Percentiles rank a stretch among this genome's conserved stretches.
These are phyloP conservation scores for Zaprionus capensis DNA, from an alignment of 1,140 invertebrate species.

Conservation along the genomic window DNA sequence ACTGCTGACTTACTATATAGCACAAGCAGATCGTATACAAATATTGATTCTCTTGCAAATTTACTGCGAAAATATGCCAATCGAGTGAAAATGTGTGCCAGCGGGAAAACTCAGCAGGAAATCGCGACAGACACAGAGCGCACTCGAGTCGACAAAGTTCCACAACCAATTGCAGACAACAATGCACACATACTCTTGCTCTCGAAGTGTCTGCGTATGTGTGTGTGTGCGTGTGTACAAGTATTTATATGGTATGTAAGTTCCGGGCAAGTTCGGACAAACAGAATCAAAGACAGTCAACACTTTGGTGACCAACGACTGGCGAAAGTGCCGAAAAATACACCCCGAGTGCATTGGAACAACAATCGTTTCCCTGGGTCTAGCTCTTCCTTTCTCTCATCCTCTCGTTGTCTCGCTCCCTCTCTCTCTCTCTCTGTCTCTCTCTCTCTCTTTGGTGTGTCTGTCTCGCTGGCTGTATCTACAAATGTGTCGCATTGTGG, in stretches of 20 bases:
- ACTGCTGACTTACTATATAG: not conserved
- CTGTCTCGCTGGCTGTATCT: conserved; percentile 37
- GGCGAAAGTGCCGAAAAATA: conserved; percentile 76
- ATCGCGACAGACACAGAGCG: conserved; percentile 22
- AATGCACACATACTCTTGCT: not conserved
- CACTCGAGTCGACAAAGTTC: conserved; percentile 25
- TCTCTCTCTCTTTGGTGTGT: conserved; percentile 18
- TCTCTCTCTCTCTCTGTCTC: conserved; percentile 1
- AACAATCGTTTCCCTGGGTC: conserved; percentile 28
- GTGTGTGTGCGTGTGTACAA: not conserved
- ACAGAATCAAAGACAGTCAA: conserved; percentile 81
- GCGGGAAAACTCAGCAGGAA: conserved; percentile 18
- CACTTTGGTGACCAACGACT: conserved; percentile 58
- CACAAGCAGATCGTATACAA: conserved; percentile 26
- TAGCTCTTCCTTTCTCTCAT: conserved; percentile 1
- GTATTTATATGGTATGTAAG: conserved; percentile 24
- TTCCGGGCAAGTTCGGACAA: conserved; percentile 57
- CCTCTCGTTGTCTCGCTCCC: conserved; percentile 13
- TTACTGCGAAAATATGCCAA: conserved; percentile 36
- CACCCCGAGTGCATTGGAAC: conserved; percentile 68
- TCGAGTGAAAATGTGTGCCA: conserved; percentile 10
- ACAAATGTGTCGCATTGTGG: conserved; percentile 68
- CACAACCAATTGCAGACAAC: conserved; percentile 7
- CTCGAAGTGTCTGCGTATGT: not conserved
- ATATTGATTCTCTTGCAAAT: conserved; percentile 24